Conservation (phyloP, 2,113 vertebrate species). For the Paralichthys olivaceus region DNA sequence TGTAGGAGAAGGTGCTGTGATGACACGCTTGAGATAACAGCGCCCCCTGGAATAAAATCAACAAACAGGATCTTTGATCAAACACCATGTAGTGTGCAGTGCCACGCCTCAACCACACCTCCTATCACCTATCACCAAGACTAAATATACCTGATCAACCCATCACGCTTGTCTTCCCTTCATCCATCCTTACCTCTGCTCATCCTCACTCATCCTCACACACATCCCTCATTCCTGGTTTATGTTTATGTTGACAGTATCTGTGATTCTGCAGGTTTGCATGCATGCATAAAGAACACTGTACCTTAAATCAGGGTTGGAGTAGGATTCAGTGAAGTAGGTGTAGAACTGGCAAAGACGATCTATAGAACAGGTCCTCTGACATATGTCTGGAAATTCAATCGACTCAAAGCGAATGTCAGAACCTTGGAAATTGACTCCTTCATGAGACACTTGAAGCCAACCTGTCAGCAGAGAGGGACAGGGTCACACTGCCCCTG, state of each 20-base stretch:
- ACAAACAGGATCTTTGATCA: not conserved
- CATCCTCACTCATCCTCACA: no score
- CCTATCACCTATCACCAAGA: no score
- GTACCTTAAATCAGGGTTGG: not conserved
- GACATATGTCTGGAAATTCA: constrained; percentile 34
- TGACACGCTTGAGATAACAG: constrained; percentile 72
- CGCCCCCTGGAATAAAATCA: constrained; percentile 46
- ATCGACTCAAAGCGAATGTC: constrained; percentile 41
- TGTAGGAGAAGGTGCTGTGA: constrained; percentile 61
- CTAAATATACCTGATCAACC: no score
- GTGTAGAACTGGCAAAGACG: constrained; percentile 74
- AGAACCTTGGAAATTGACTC: constrained; percentile 33
- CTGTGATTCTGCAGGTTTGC: not conserved
- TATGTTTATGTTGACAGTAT: no score
- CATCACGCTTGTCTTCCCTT: no score
- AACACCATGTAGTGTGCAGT: no score
- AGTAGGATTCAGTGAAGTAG: constrained; percentile 34
- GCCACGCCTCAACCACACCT: no score
- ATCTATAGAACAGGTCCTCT: constrained; percentile 56
- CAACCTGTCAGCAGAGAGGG: constrained; percentile 56
- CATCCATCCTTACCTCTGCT: no score
- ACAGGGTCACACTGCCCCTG: not conserved
- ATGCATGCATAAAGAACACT: not conserved
- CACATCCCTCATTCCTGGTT: no score
- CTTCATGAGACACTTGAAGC: constrained; percentile 9